Conservation (phyloP, 2,888 invertebrate species). For the Xylota sylvarum region DNA sequence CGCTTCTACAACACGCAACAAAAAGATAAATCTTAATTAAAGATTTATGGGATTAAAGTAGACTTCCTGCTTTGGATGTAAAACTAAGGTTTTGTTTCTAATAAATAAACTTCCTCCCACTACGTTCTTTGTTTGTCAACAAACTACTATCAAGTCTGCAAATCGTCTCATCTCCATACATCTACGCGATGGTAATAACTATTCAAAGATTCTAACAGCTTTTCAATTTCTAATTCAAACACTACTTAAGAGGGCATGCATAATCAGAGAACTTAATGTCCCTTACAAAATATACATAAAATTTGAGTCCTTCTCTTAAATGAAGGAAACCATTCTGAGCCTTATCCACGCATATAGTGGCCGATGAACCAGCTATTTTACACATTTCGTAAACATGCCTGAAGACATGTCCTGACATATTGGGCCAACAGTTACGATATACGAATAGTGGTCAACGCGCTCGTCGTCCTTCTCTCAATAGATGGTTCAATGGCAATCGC, state of each 20-base stretch:
- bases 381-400: constrained; percentile 32
- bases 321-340: constrained; percentile 26
- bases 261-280: constrained; percentile 14
- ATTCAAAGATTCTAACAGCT: neutral
- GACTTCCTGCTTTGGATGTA: too few relatives aligned
- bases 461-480: constrained; percentile 3
- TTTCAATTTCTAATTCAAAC: constrained; percentile 32
- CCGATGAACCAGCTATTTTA: constrained; percentile 1
- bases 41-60: too few relatives aligned
- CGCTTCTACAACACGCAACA: too few relatives aligned
- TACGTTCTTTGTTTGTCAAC: neutral
- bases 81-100: too few relatives aligned
- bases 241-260: constrained; percentile 2
- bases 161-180: neutral
- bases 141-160: neutral
- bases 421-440: constrained; percentile 28
- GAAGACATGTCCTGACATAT: constrained; percentile 48
- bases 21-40: too few relatives aligned
- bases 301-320: constrained; percentile 19
- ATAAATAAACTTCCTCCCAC: too few relatives aligned
- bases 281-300: constrained; percentile 23
- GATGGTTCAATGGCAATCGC: constrained; percentile 32
- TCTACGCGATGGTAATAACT: neutral
- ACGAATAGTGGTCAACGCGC: constrained; percentile 35
- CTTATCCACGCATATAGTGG: neutral